These are phyloP conservation scores for Casuarius casuarius DNA, from an alignment of 2,113 vertebrate species.

Conservation along the genomic window DNA sequence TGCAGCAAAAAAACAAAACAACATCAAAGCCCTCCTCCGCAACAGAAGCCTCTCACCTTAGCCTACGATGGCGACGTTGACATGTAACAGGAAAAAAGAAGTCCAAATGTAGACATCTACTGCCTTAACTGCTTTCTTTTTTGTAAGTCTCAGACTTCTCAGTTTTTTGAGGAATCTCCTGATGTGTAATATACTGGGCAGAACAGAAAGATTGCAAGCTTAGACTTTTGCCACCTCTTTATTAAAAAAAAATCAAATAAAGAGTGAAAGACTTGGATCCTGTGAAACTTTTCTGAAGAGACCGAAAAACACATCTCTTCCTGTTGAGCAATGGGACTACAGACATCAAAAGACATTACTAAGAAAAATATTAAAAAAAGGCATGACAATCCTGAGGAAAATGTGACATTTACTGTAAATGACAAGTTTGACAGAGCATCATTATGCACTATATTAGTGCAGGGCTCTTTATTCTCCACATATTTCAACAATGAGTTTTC, in stretches of 20 bases:
- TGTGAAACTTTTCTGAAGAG: slow-evolving; percentile 62
- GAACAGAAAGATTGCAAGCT: slow-evolving; percentile 65
- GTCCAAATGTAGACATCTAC: slow-evolving; percentile 81
- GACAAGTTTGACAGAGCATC: slow-evolving; percentile 73
- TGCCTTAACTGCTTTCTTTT: slow-evolving; percentile 83
- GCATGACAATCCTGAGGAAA: slow-evolving; percentile 81
- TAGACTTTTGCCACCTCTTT: slow-evolving; percentile 69
- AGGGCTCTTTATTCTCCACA: slow-evolving; percentile 82
- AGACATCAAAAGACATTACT: slow-evolving; percentile 63
- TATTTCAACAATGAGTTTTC: slow-evolving; percentile 87
- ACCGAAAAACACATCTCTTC: slow-evolving; percentile 69
- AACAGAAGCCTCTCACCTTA: slow-evolving; percentile 95
- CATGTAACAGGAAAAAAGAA: slow-evolving; percentile 84
- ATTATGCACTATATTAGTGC: slow-evolving; percentile 99
- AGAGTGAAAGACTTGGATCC: slow-evolving; percentile 63
- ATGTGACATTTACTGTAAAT: slow-evolving; percentile 76
- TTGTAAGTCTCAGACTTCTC: slow-evolving; percentile 79
- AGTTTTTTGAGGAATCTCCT: slow-evolving; percentile 83
- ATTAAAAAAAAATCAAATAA: slow-evolving; percentile 41
- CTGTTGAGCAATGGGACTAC: slow-evolving; percentile 73
- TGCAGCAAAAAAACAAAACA: slow-evolving; percentile 88
- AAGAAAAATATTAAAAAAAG: neutral
- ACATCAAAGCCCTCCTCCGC: slow-evolving; percentile 85
- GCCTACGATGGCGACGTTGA: slow-evolving; percentile 95
- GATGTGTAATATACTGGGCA: slow-evolving; percentile 60